Evolutionary conservation across 2,797 vertebrate species (phyloP), one percentile per base, ranked within the genome.

Genomic region (Argentina silus): DNA sequence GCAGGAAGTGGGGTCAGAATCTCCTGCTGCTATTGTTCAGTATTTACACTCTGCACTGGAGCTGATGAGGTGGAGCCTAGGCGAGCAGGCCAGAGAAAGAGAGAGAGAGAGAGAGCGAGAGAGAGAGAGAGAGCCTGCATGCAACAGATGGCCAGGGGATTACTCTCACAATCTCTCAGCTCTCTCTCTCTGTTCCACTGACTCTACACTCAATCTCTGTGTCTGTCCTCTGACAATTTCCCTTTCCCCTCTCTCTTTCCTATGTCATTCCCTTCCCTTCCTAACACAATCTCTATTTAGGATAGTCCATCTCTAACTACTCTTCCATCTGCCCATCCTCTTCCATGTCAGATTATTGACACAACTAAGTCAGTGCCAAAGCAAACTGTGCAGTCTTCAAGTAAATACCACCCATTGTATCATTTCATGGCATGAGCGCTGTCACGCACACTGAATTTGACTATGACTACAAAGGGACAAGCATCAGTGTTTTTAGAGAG

Each of bases 121-220:
- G 74, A 65, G 64, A 59, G 53, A 55, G 65, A 44, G 67, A 43
- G 72, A 56, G 69, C 55, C 76, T 66, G 81, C 63, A 86, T 77
- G 82, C 73, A 92, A 87, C 93, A 94, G 93, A 94, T 93, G 93
- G 93, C 78, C 74, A 72, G 69, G 77, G 92, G 92, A 94, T 94
- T 94, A 94, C 84, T 82, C 81, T 86, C 66, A 67, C 88, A 89
- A 90, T 89, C 90, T 88, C 87, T 92, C 83, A 88, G 80, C 85
- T 74, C 87, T 77, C 67, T 86, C 83, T 76, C 77, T 76, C 78
- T 72, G 75, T 80, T 83, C 75, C 51, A 72, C 67, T 78, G n/a
- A 69, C 62, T 56, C 70, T 59, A 48, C 65, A n/a, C 70, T 78
- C 76, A 55, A 73, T 50, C 67, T 78, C 69, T 19, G 63, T 63